Percentiles rank a stretch among this genome's conserved stretches.
Evolutionary conservation across 1,140 invertebrate species (phyloP).

Genomic region (Leptinotarsa defecta): DNA sequence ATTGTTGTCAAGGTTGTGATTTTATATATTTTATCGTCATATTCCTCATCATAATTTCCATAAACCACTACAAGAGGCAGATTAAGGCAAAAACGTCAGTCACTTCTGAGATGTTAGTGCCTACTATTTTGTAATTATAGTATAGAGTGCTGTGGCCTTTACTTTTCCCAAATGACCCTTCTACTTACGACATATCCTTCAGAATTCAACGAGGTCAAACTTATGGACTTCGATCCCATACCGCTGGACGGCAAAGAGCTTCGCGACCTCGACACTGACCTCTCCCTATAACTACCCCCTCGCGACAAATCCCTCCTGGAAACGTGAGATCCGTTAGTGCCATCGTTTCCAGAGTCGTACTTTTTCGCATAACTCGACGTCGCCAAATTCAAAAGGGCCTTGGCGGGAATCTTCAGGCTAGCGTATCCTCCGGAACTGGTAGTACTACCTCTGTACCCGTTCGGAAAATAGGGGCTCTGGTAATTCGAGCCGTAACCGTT

Average conservation of each 20-base stretch:
- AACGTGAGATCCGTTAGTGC: slow-evolving; percentile 15
- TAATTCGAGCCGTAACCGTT: slow-evolving; percentile 47
- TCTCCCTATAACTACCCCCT: slow-evolving; percentile 47
- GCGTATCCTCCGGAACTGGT: slow-evolving; percentile 42
- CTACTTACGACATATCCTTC: slow-evolving; percentile 73
- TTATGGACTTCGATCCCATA: slow-evolving; percentile 56
- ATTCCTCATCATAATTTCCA: too few relatives aligned
- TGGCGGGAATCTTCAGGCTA: slow-evolving; percentile 53
- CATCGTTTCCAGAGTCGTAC: slow-evolving; percentile 41
- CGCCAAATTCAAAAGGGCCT: slow-evolving; percentile 44
- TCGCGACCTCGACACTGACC: slow-evolving; percentile 49
- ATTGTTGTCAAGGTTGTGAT: too few relatives aligned
- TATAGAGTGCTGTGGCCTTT: too few relatives aligned
- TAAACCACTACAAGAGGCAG: too few relatives aligned
- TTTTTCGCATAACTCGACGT: slow-evolving; percentile 45
- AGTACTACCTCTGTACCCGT: slow-evolving; percentile 44
- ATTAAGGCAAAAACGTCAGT: too few relatives aligned
- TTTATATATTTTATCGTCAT: too few relatives aligned
- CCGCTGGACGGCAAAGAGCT: slow-evolving; percentile 41
- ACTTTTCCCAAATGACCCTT: background rate
- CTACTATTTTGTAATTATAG: too few relatives aligned
- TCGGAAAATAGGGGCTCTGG: slow-evolving; percentile 53
- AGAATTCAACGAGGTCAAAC: slow-evolving; percentile 61
- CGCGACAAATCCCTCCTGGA: slow-evolving; percentile 43
- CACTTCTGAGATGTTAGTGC: too few relatives aligned